Evolutionary conservation across 1,140 invertebrate genomes (phyloP).

Genomic region (Philotrypesis tridentata): DNA sequence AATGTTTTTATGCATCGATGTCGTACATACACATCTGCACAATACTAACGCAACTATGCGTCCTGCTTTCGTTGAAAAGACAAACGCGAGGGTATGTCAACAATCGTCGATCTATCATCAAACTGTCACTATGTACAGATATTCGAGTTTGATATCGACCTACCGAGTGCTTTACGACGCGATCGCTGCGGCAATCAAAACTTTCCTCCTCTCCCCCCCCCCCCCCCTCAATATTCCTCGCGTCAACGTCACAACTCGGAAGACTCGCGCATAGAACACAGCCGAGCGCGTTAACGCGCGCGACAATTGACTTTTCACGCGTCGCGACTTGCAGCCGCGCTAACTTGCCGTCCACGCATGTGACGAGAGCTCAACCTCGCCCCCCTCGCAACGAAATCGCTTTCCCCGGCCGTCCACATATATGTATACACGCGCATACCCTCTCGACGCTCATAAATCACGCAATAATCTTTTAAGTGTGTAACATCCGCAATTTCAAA

Average conservation of each 20-base stretch:
- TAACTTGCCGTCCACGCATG: not conserved
- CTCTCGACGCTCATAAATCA: conserved; percentile 3
- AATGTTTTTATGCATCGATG: too few relatives aligned
- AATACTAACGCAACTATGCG: not conserved
- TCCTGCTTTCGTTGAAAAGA: not conserved
- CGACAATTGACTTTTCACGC: too few relatives aligned
- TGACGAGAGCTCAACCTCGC: too few relatives aligned
- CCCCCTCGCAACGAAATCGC: not conserved
- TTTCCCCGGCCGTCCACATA: not conserved
- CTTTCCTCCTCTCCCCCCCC: too few relatives aligned
- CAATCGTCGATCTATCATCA: not conserved
- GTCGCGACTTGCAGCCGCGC: not conserved
- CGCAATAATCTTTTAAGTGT: conserved; percentile 40
- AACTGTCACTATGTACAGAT: too few relatives aligned
- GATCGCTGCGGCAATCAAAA: too few relatives aligned
- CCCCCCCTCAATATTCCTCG: too few relatives aligned
- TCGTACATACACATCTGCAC: not conserved
- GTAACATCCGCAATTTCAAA: conserved; percentile 26
- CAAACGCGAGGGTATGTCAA: not conserved
- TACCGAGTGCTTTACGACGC: too few relatives aligned
- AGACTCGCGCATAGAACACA: too few relatives aligned
- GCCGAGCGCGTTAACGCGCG: too few relatives aligned
- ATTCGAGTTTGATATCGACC: too few relatives aligned
- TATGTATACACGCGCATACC: not conserved
- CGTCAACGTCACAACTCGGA: too few relatives aligned